Conservation (phyloP, 2,797 vertebrate species). For the Pangasius krempfi region DNA sequence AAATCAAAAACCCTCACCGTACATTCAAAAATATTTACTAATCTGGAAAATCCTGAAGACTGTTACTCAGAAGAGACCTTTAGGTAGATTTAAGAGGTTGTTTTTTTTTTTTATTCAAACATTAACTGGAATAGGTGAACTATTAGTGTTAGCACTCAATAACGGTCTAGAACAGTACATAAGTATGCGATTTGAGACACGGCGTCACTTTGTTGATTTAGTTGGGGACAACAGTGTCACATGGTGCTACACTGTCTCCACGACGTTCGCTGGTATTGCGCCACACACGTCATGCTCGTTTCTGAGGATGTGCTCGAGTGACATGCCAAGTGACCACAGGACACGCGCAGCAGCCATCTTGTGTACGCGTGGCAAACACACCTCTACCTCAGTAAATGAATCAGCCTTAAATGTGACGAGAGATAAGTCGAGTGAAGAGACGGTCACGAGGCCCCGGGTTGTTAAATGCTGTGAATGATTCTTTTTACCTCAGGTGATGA, state of each 20-base stretch:
- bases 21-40: neutral
- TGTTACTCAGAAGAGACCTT: neutral
- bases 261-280: neutral
- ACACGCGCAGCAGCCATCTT: neutral
- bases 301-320: neutral
- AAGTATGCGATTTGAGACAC: neutral
- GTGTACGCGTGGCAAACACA: neutral
- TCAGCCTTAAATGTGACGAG: neutral
- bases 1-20: neutral
- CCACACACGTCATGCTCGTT: neutral
- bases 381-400: too few species aligned
- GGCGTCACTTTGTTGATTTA: neutral
- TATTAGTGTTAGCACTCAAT: neutral
- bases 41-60: neutral
- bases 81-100: neutral
- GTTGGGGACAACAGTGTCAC: neutral
- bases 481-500: neutral
- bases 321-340: neutral
- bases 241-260: neutral
- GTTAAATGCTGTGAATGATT: neutral
- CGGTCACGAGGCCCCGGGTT: neutral
- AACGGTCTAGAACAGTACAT: neutral
- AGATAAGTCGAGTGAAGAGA: neutral
- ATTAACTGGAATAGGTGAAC: neutral
- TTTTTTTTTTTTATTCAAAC: neutral